These are phyloP conservation scores for Agapostemon virescens DNA, from an alignment of 2,888 invertebrate species.

Conservation along the genomic window DNA sequence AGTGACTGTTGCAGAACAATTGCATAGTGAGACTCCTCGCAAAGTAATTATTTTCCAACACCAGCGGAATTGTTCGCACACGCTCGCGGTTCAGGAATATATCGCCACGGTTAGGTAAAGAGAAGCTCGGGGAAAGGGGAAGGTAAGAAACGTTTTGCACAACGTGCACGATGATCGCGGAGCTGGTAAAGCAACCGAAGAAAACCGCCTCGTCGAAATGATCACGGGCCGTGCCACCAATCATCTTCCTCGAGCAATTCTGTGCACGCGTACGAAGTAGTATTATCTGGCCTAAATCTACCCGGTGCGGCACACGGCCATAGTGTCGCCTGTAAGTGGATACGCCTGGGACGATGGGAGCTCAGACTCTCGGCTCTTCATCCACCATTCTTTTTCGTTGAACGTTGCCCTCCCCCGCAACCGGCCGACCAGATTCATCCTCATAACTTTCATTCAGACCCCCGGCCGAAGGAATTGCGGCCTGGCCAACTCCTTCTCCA, in stretches of 20 bases:
- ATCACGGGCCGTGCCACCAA: background rate
- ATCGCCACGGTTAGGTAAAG: too few species aligned
- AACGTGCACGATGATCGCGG: background rate
- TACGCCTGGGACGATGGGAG: slow-evolving; percentile 78
- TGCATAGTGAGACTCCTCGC: slow-evolving; percentile 27
- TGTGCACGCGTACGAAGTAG: slow-evolving; percentile 38
- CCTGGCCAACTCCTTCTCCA: slow-evolving; percentile 33
- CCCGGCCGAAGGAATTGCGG: slow-evolving; percentile 45
- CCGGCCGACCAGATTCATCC: slow-evolving; percentile 63
- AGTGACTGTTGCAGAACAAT: slow-evolving; percentile 32
- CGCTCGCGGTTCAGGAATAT: background rate
- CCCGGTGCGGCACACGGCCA: slow-evolving; percentile 64
- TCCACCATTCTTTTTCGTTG: slow-evolving; percentile 63
- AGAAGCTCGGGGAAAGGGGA: background rate
- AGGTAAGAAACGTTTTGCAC: background rate
- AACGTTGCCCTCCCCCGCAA: slow-evolving; percentile 43
- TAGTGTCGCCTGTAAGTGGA: slow-evolving; percentile 78
- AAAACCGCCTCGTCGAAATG: background rate
- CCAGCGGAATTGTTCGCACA: background rate
- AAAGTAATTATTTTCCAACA: slow-evolving; percentile 38
- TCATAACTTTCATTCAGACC: slow-evolving; percentile 67
- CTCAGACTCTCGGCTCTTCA: slow-evolving; percentile 56
- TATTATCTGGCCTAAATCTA: slow-evolving; percentile 70
- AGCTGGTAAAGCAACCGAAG: background rate
- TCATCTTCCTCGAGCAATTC: slow-evolving; percentile 45